Evolutionary conservation across 1,140 invertebrate genomes (phyloP), one percentile per base, ranked within the genome.

Genomic region (Notospermus geniculatus): DNA sequence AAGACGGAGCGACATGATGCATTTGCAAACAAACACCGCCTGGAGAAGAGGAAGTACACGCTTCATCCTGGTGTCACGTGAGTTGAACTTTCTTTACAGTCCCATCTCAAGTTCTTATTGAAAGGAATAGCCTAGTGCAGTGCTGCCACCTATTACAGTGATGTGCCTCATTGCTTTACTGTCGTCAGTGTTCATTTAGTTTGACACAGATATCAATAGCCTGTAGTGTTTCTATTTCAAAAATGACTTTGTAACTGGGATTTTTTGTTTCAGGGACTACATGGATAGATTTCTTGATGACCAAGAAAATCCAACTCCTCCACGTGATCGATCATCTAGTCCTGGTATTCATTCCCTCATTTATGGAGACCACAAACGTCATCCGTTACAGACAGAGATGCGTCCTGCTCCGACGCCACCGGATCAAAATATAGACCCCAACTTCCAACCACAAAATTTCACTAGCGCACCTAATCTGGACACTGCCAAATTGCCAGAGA

Each of bases 1-100:
- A 98, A 98, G 83, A 97, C 95, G 53, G 95, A 98, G 79, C 84
- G 96, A 43, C 93, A 97, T 80, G 96, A 98, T 83, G 88, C 90
- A 2, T 93, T 92, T 84, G 90, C 90, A 2, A 91, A 90, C 72
- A 91, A 91, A 83, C 88, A 87, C 17, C 81, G 90, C 62, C 80
- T 92, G 59, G 91, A 92, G 74, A 93, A 93, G 80, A 91, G 91
- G 75, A 92, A 92, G 80, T 93, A 92, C 79, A 87, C 88, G 11
- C 77, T 93, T 54, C 90, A 93, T 84, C 91, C 91, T 1, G 91
- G 91, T 57, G 87, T 83, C 29, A 86, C 84, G 83, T 84, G 73
- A 78, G 83, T 79, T n/a, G 25, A n/a, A 5, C n/a, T 7, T 36
- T 36, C 32, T 7, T 36, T 15, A 7, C 5, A 4, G 4, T 15